phyloP scores from a whole-genome alignment of 1,140 invertebrate genomes.

The Intoshia linei region DNA sequence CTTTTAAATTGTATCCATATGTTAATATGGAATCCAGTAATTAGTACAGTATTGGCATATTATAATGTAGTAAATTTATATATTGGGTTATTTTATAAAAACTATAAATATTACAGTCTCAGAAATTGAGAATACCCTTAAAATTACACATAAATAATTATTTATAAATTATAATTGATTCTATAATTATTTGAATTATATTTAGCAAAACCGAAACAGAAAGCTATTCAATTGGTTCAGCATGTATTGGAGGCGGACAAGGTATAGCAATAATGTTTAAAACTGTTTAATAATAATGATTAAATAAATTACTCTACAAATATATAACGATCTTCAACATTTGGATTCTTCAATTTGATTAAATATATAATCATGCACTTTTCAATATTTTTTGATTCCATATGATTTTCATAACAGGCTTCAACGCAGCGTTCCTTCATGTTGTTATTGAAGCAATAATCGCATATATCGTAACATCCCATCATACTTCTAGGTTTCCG shows the following conservation, averaged over 20 bases:
- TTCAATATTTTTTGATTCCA: too few species aligned
- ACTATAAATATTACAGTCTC: not conserved
- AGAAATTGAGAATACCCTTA: not conserved
- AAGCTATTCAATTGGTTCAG: slow-evolving; percentile 60
- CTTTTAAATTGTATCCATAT: not conserved
- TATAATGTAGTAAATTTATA: not conserved
- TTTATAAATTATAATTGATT: slow-evolving; percentile 5
- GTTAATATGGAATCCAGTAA: too few species aligned
- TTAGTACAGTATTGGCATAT: not conserved
- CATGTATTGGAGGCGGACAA: slow-evolving; percentile 90
- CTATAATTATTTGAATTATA: slow-evolving; percentile 1
- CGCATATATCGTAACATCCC: too few species aligned
- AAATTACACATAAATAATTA: not conserved
- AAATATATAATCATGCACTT: too few species aligned
- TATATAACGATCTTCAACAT: too few species aligned
- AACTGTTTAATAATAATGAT: slow-evolving; percentile 14
- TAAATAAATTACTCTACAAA: too few species aligned
- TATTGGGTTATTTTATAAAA: not conserved
- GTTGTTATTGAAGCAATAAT: too few species aligned
- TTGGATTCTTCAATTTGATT: too few species aligned
- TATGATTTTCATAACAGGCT: too few species aligned
- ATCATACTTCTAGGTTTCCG: too few species aligned
- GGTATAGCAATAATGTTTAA: slow-evolving; percentile 73
- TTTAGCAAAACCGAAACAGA: slow-evolving; percentile 40
- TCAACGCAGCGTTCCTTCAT: too few species aligned